Evolutionary conservation across 2,888 invertebrate species (phyloP), one percentile per base, ranked within the genome.

Genomic region (Euplagia quadripunctaria): DNA sequence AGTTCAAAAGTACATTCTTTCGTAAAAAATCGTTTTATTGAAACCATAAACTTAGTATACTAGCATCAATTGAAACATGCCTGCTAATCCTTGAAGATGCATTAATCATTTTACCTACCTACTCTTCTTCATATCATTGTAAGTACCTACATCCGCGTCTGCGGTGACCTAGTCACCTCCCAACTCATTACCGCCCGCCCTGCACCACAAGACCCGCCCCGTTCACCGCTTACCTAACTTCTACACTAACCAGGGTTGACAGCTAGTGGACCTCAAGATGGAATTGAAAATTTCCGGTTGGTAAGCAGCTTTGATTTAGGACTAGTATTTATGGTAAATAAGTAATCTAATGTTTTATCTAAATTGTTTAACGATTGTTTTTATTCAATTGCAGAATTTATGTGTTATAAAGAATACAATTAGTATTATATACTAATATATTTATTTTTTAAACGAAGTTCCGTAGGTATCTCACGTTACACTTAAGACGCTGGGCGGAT

Each of bases 191-290:
- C 91, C 88, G 88, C 85, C 86, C 86, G 87, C 85, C 86, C 84
- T 83, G 87, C 80, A 86, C 93, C 94, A 80, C 92, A 94, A 94
- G 94, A 92, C 93, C 93, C 93, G 93, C 93, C 93, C 92, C 84
- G 85, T 82, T 83, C 84, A 82, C 88, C 90, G 86, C 88, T 87
- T 86, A 87, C 87, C 91, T 90, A 93, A 93, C 93, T 93, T 92
- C 87, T 84, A 82, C 61, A 61, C 79, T 71, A 64, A 72, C 61
- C 73, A 89, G 89, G 89, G 89, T 66, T 86, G 86, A 69, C 83
- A 73, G 64, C 64, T 70, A n/a, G 58, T 55, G 16, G 61, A 71
- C 72, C 78, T 80, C 71, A 74, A 71, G 71, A 71, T 71, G 58
- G 64, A 46, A 66, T 66, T 41, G 51, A 51, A 66, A 66, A 17